Conservation (phyloP, 2,113 vertebrate species). For the Archilochus colubris region DNA sequence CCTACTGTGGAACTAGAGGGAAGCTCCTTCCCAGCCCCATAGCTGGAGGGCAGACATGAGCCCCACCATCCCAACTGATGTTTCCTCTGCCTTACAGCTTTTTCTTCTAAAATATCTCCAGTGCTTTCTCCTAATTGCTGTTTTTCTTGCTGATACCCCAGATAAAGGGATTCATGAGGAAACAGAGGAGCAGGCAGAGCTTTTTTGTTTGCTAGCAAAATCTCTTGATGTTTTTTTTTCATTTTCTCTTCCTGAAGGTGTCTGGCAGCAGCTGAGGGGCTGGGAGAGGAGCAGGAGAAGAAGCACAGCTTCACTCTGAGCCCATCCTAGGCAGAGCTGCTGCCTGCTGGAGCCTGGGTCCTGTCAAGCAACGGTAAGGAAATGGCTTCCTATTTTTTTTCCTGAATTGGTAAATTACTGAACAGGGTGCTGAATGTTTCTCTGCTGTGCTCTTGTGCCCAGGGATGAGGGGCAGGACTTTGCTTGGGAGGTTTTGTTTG, state of each 20-base stretch:
- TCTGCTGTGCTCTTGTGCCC: accelerated
- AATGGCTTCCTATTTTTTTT: background rate
- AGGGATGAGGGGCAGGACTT: background rate
- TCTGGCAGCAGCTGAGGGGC: background rate
- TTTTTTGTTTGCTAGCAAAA: background rate
- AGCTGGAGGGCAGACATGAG: background rate
- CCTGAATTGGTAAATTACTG: accelerated
- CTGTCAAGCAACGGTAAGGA: background rate
- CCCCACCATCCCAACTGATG: accelerated
- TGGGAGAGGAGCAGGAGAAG: background rate
- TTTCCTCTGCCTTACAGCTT: background rate
- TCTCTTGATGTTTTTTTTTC: background rate
- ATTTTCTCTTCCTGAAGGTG: background rate
- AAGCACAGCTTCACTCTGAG: background rate
- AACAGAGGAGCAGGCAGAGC: background rate
- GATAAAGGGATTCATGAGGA: background rate
- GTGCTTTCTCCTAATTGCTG: background rate
- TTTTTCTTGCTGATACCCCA: background rate
- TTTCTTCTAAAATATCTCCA: background rate
- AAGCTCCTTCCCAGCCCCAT: background rate
- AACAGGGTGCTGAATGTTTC: accelerated
- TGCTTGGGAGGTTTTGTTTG: background rate
- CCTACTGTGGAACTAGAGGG: accelerated
- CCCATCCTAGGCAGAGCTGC: accelerated
- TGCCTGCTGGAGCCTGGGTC: accelerated